Conservation (phyloP, 2,797 vertebrate genomes). For the Coregonus suidteri region DNA sequence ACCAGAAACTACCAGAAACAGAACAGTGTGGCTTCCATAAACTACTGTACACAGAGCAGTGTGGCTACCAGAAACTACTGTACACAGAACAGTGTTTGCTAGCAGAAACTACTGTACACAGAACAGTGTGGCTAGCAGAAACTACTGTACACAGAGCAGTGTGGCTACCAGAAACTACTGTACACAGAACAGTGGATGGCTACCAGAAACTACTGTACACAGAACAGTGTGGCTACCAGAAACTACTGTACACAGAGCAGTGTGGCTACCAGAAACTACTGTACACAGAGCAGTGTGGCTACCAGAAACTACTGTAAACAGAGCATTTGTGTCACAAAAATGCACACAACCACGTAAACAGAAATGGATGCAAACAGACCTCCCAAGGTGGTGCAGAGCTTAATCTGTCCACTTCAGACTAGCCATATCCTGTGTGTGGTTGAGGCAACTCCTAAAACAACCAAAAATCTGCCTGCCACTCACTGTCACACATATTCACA, state of each 20-base stretch:
- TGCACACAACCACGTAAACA: slow-evolving; percentile 13
- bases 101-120: no score
- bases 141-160: not conserved
- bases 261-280: no score
- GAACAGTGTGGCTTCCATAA: no score
- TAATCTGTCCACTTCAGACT: not conserved
- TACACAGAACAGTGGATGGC: slow-evolving; percentile 10
- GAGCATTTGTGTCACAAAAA: not conserved
- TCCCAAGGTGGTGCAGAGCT: not conserved
- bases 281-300: no score
- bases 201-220: not conserved
- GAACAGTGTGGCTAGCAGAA: not conserved
- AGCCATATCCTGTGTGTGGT: not conserved
- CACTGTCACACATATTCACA: not conserved
- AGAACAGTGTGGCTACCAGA: not conserved
- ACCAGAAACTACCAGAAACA: no score
- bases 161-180: not conserved
- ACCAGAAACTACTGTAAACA: no score
- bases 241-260: slow-evolving; percentile 9
- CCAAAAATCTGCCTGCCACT: not conserved
- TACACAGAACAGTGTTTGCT: no score
- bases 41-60: no score
- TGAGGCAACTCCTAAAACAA: not conserved
- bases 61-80: no score
- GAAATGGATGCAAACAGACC: not conserved